Base-by-base conservation (phyloP, 2,113 vertebrate species). In the Istiophorus platypterus region DNA sequence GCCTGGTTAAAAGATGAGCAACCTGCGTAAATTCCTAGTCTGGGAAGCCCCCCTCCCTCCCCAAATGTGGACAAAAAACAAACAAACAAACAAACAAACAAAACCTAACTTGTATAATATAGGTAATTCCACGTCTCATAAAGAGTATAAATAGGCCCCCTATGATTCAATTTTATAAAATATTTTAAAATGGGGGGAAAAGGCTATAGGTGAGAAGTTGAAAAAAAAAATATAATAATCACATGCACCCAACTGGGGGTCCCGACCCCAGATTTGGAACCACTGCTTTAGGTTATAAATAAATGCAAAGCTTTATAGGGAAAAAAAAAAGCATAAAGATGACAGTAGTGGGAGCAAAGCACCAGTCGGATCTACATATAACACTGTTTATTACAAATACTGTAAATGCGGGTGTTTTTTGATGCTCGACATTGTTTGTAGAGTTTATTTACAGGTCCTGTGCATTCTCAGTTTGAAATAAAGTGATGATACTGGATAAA, bases 311-410 rank as follows among this genome's bases (percentile, higher is more conserved):
- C 18, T 63, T 24, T 34, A 4, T 34, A 34, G 6, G 6, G 6
- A 34, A 34, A 34, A 62, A 27, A 20, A 41, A 22, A 39, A 6
- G 9, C 47, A 22, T 8, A 58, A 27, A 41, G 41, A 70, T 41
- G 51, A 66, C 37, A 75, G 26, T 4, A 54, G 9, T 26, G 26
- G 7, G 11, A 67, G 2, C 0, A 58, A 79, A 9, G 54, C 49
- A 72, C 2, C 31, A 71, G 18, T 76, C 68, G 49, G 24, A 56
- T 66, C 1, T 29, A 57, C 45, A 81, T 57, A 51, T 70, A 63
- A 75, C n/a, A 71, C 70, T 47, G 77, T 90, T 92, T 87, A 90
- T 92, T 92, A 87, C 65, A 89, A 92, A 87, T 69, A 84, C 71
- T 85, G 82, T 68, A 81, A 91, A 88, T 67, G 20, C 76, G 65